Base-by-base conservation (phyloP, 1,140 invertebrate species). In the Drosophila micromelanica region DNA sequence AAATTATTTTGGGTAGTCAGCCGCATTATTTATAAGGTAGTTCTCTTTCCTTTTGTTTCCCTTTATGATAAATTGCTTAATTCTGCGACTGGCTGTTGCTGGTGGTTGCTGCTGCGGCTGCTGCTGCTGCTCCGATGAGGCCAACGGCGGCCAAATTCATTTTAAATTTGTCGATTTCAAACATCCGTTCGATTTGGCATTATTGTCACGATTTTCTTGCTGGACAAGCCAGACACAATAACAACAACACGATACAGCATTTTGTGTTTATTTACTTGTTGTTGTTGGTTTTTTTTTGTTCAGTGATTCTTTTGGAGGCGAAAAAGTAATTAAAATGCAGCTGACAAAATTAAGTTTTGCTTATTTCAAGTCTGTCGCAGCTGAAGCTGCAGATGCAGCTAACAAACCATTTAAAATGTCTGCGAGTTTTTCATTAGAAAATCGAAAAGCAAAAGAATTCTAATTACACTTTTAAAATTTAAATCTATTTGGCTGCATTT, bases 161-260 rank as follows among this genome's bases (percentile, higher is more conserved):
- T 78, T 84, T 38, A 80, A 69, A 84, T 84, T 84, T 84, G 60
- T 76, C 63, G 54, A 64, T 78, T 76, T 61, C 78, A 85, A 85
- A 86, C 78, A 86, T 78, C 74, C 81, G 78, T 85, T 84, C 79
- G 76, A 84, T 80, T 87, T 79, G 71, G 70, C 84, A 87, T 89
- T 86, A 87, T 89, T 87, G 82, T 87, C 82, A 89, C 82, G 82
- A 87, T 89, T 87, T 76, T 60, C 55, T 72, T 69, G 78, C 78
- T 65, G 78, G 59, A 78, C 81, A 78, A 67, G 65, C 68, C 73
- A 74, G 61, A 63, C 61, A 72, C 48, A 65, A 72, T 35, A 60
- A 45, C 12, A 56, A 64, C 61, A 56, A 62, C 17, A 45, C 15
- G 37, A 42, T 30, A 46, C 5, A 61, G 43, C 61, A 65, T 56